Evolutionary conservation across 2,888 invertebrate species (phyloP), one percentile per base, ranked within the genome.

Genomic region (Hetaerina titia): DNA sequence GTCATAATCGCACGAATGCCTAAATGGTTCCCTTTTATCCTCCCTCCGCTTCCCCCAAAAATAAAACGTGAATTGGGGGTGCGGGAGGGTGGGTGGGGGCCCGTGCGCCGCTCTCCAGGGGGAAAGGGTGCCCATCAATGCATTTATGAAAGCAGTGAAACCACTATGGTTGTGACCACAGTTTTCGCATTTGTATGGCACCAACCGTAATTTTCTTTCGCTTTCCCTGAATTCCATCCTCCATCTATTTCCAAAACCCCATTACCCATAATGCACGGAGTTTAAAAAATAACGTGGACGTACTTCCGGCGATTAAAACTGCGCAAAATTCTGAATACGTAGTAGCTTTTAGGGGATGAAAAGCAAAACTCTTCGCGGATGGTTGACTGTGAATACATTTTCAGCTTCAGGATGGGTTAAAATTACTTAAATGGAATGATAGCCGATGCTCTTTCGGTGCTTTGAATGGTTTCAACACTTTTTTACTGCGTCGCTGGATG

Each of bases 281-380:
- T 64, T 31, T 31, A 63, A 64, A 63, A 90, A 92, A 92, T 31
- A 56, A 11, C 22, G 7, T 9, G 69, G 56, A 25, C 56, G 92
- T 92, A 92, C 92, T 92, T 92, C 92, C 92, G 92, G 69, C 56
- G 92, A 92, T 92, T 92, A 92, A 92, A 92, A 92, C 64, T 92
- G 45, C 92, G 92, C 92, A 56, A 92, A 92, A 92, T 69, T 92
- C 92, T 92, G 92, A 92, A 92, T 69, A 69, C 92, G 92, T 64
- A 45, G 45, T 45, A 56, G 69, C 92, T 92, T 92, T 92, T 74
- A 92, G 69, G 69, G 45, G 31, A 69, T 69, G 64, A 69, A 92
- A 92, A 74, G 69, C 92, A 74, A 89, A 92, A 92, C 92, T 31
- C 64, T 64, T 60, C 57, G 15, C 89, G 89, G 22, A 90, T 69